phyloP scores from a whole-genome alignment of 2,888 invertebrate genomes.

The Parelbella ahira region DNA sequence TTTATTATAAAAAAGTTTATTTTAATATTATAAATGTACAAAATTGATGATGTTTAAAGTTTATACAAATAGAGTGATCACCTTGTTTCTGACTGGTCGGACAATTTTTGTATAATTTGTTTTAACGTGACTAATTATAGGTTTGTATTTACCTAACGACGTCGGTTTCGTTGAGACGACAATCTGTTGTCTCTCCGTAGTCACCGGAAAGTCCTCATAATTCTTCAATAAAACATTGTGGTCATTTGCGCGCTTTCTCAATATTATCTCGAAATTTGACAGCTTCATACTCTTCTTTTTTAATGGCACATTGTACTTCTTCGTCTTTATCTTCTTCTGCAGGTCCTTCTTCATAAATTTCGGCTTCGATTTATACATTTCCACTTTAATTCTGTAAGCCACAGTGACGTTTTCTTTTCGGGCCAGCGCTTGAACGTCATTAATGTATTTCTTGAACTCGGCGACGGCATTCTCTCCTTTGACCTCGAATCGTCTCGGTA shows the following conservation, averaged over 20 bases:
- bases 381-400: slow-evolving; percentile 55
- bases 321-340: slow-evolving; percentile 43
- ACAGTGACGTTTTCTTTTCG: slow-evolving; percentile 47
- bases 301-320: slow-evolving; percentile 63
- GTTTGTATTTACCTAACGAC: slow-evolving; percentile 55
- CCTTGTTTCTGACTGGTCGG: slow-evolving; percentile 52
- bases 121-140: slow-evolving; percentile 45
- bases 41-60: not conserved
- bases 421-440: slow-evolving; percentile 49
- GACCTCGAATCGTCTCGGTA: slow-evolving; percentile 56
- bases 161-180: slow-evolving; percentile 41
- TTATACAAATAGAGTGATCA: slow-evolving; percentile 43
- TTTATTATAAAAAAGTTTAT: too few species aligned
- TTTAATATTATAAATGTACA: too few species aligned
- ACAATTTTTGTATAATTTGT: slow-evolving; percentile 55
- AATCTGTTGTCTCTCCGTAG: slow-evolving; percentile 36
- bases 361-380: slow-evolving; percentile 36
- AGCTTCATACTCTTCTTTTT: slow-evolving; percentile 67
- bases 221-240: slow-evolving; percentile 34
- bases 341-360: slow-evolving; percentile 33
- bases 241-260: slow-evolving; percentile 49
- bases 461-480: slow-evolving; percentile 40
- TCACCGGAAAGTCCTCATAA: slow-evolving; percentile 23
- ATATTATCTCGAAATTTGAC: slow-evolving; percentile 57
- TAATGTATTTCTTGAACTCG: slow-evolving; percentile 49